Conservation (phyloP, 2,113 vertebrate species). For the Sylvia atricapilla region DNA sequence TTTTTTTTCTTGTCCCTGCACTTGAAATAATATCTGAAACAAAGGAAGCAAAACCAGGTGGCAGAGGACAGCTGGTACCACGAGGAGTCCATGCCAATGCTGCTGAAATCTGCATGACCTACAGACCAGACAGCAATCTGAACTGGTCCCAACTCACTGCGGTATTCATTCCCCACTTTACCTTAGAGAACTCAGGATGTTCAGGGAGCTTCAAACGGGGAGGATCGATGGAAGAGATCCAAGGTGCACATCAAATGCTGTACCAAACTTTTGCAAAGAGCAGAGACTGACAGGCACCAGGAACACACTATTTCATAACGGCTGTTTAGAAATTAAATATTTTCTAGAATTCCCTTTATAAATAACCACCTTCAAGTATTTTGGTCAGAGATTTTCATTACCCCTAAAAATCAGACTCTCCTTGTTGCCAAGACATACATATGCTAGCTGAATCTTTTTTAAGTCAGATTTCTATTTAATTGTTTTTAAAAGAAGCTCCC, state of each 20-base stretch:
- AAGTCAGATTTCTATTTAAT: neutral
- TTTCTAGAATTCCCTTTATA: neutral
- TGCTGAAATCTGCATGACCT: neutral
- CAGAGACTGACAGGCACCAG: neutral
- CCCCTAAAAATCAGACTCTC: neutral
- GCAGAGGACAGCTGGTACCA: slow-evolving; percentile 1
- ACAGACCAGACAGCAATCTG: neutral
- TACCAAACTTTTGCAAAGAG: neutral
- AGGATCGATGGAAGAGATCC: fast-evolving
- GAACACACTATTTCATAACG: neutral
- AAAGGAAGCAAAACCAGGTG: slow-evolving; percentile 7
- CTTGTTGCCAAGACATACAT: neutral
- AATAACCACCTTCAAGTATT: neutral
- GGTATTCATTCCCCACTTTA: neutral
- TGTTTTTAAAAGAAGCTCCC: neutral
- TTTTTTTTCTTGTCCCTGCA: neutral
- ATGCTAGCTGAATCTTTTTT: neutral
- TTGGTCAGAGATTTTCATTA: neutral
- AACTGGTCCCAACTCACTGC: neutral
- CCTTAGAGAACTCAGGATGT: neutral
- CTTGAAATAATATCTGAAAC: neutral
- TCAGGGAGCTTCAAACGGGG: neutral
- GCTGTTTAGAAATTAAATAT: neutral
- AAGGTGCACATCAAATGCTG: neutral
- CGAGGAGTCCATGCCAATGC: neutral